Conservation (phyloP, 1,140 invertebrate genomes). For the Adelges cooleyi region DNA sequence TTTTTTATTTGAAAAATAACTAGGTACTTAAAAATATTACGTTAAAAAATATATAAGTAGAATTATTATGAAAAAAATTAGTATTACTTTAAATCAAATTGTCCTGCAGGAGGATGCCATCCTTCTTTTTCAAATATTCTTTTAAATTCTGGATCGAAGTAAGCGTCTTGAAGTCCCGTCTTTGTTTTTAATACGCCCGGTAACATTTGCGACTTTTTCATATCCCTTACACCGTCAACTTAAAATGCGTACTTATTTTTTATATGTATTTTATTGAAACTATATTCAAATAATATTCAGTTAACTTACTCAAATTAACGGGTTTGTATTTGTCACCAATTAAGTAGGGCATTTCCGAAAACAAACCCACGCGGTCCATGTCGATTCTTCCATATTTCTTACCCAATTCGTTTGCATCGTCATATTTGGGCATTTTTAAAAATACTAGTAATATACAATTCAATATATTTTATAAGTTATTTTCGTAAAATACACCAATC, state of each 20-base stretch:
- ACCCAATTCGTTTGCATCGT: neutral
- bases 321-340: neutral
- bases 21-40: no score
- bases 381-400: neutral
- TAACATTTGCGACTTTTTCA: constrained; percentile 11
- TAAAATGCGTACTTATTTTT: no score
- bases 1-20: no score
- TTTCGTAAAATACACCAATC: no score
- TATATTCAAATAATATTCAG: no score
- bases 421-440: no score
- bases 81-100: neutral
- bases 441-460: no score
- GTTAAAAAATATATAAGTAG: no score
- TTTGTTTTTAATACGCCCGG: neutral
- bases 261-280: no score
- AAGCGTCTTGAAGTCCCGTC: neutral
- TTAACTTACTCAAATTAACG: no score
- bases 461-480: no score
- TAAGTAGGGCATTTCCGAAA: constrained; percentile 12
- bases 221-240: neutral
- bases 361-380: neutral
- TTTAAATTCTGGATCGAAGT: neutral
- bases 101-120: neutral
- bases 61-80: no score
- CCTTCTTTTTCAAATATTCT: neutral